phyloP scores from a whole-genome alignment of 2,888 invertebrate genomes.

The Parnassius smintheus region DNA sequence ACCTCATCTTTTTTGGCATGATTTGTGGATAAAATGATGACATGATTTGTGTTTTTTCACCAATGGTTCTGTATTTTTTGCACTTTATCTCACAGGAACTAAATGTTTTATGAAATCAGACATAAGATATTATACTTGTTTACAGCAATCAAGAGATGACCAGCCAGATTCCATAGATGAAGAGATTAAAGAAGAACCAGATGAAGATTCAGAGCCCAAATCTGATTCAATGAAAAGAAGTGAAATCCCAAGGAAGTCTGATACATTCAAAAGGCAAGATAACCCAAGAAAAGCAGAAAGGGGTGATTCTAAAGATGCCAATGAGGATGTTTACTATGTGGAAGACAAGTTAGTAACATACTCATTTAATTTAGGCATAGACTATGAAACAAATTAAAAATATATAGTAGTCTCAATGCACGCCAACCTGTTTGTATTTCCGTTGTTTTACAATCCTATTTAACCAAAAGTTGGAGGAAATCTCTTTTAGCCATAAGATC shows the following conservation, averaged over 20 bases:
- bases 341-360: slow-evolving; percentile 19
- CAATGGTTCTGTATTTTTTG: too few species aligned
- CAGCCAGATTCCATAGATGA: slow-evolving; percentile 55
- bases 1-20: too few species aligned
- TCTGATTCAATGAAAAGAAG: background rate
- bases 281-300: slow-evolving; percentile 15
- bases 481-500: too few species aligned
- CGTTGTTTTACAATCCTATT: too few species aligned
- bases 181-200: slow-evolving; percentile 47
- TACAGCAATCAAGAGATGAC: slow-evolving; percentile 41
- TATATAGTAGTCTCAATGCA: too few species aligned
- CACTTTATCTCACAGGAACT: too few species aligned
- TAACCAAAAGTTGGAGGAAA: too few species aligned
- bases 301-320: background rate
- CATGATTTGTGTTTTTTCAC: too few species aligned
- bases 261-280: slow-evolving; percentile 5
- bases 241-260: slow-evolving; percentile 30
- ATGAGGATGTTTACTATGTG: slow-evolving; percentile 8
- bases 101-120: too few species aligned
- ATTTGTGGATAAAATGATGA: too few species aligned
- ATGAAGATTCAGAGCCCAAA: slow-evolving; percentile 3
- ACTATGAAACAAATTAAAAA: too few species aligned
- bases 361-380: background rate
- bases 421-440: too few species aligned
- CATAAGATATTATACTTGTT: background rate